Percentiles rank a stretch among this genome's conserved stretches.
Conservation (phyloP, 2,888 invertebrate genomes). For the Harpagoxenus sublaevis region DNA sequence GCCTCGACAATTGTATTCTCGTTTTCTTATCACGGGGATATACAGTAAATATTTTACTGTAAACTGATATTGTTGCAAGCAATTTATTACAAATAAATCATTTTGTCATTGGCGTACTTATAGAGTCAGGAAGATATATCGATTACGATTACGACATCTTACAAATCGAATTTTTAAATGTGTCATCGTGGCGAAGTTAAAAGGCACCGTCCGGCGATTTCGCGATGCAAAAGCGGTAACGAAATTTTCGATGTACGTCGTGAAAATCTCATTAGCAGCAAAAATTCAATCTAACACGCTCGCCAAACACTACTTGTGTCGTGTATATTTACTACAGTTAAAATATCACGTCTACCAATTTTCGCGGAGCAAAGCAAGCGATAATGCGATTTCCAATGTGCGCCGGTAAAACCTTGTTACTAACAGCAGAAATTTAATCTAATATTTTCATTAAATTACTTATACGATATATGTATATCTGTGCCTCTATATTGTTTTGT, state of each 20-base stretch:
- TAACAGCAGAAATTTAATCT: slow-evolving; percentile 50
- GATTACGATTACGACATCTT: not conserved
- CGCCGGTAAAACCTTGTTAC: slow-evolving; percentile 50
- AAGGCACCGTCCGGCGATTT: slow-evolving; percentile 48
- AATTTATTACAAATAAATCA: slow-evolving; percentile 1
- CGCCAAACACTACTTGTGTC: slow-evolving; percentile 54
- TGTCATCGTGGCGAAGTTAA: slow-evolving; percentile 45
- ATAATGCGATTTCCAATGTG: slow-evolving; percentile 55
- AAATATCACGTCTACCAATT: slow-evolving; percentile 55
- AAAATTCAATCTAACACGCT: slow-evolving; percentile 56
- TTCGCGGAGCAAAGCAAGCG: slow-evolving; percentile 54
- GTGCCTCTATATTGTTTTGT: slow-evolving; percentile 47
- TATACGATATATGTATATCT: slow-evolving; percentile 19
- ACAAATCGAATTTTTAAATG: slow-evolving; percentile 53
- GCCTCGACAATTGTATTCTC: not conserved
- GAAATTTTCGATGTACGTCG: slow-evolving; percentile 52
- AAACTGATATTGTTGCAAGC: not conserved
- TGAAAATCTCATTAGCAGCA: slow-evolving; percentile 52
- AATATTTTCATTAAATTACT: slow-evolving; percentile 54
- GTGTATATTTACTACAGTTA: slow-evolving; percentile 53
- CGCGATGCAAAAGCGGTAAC: slow-evolving; percentile 49
- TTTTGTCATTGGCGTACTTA: not conserved
- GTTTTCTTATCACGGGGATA: not conserved
- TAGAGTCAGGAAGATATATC: too few relatives aligned
- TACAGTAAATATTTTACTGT: not conserved